Evolutionary conservation across 2,888 invertebrate genomes (phyloP), one percentile per base, ranked within the genome.

Genomic region (Pseudococcus longispinus): DNA sequence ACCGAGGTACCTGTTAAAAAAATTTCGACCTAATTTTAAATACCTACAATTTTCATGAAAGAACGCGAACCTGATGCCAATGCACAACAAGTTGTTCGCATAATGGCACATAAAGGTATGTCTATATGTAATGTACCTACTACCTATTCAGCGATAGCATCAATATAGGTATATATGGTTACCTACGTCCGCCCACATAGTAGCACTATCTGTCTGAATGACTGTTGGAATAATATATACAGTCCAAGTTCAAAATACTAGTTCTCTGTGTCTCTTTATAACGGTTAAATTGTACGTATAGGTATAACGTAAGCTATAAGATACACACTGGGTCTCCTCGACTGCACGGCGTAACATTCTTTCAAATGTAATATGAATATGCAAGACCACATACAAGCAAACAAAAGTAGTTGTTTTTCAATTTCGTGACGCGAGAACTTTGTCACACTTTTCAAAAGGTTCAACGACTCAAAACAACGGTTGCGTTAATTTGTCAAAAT

Each of bases 231-330:
- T 80, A 74, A 80, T 80, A 46, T 86, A 77, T 80, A 74, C 86
- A 77, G 86, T 86, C 32, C 86, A 80, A 86, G 86, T 86, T 86
- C 80, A 44, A 86, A 86, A 77, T 80, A 86, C 86, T 77, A 86
- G 86, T 86, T 86, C 74, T 23, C 23, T 74, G 13, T 44, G 77
- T 80, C 77, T 86, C 37, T 74, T 37, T 37, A 77, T 86, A 86
- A 86, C 86, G 86, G 86, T 86, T 86, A 18, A 77, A 85, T 4
- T 20, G 77, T 80, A 32, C 32, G 18, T 65, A 65, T 65, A 26
- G 65, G 13, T 85, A 74, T 42, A 60, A 60, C 23, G 85, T 74
- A 44, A 85, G 70, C 23, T 70, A 46, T 74, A 44, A 85, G 70
- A 70, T 70, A 23, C 51, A 55, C 23, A 13, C 70, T 26, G 11